Evolutionary conservation across 2,797 vertebrate genomes (phyloP).

Genomic region (Pangasius macronema): DNA sequence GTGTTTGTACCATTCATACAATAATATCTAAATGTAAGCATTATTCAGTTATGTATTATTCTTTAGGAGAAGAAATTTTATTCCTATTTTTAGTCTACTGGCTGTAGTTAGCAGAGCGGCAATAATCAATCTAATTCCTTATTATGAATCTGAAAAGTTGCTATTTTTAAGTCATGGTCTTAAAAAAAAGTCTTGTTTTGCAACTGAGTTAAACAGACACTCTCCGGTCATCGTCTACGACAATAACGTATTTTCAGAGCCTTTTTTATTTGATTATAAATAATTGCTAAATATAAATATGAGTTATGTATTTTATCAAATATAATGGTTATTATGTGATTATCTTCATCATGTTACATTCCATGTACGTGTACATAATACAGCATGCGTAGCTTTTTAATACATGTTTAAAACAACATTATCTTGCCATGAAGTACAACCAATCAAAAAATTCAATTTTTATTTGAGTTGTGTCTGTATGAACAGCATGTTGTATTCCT

Average conservation of each 20-base stretch:
- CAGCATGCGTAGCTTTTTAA: not conserved
- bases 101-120: not conserved
- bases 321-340: not conserved
- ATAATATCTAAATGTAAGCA: not conserved
- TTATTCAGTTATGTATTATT: not conserved
- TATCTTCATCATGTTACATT: not conserved
- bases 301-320: not conserved
- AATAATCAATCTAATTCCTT: not conserved
- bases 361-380: not conserved
- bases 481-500: not conserved
- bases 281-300: not conserved
- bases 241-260: not conserved
- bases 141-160: not conserved
- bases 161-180: not conserved
- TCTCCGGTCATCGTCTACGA: not conserved
- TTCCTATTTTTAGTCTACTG: too few species aligned
- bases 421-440: not conserved
- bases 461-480: not conserved
- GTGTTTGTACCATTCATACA: not conserved
- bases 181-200: not conserved
- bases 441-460: not conserved
- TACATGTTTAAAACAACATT: not conserved
- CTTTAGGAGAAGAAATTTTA: not conserved
- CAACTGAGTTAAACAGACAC: not conserved
- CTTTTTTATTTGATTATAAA: not conserved